A percentile compares a stretch with the other conserved stretches of the same genome.
phyloP scores from a whole-genome alignment of 1,140 invertebrate species.

The Hyposmocoma kahamanoa region DNA sequence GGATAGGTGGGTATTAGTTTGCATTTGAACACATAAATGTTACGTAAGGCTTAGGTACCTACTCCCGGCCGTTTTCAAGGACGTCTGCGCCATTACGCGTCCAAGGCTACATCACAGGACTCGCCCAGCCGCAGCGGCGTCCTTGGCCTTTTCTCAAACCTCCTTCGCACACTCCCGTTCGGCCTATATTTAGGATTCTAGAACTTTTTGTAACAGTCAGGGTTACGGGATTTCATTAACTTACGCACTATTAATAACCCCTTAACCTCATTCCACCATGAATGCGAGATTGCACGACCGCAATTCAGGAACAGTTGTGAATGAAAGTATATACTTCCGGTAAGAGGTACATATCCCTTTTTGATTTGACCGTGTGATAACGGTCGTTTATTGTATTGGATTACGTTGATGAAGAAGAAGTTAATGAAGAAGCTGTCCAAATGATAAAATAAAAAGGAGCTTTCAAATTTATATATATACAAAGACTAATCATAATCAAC shows the following conservation, averaged over 20 bases:
- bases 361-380: constrained; percentile 47
- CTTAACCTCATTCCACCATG: no score
- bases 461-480: no score
- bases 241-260: no score
- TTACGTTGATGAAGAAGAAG: constrained; percentile 21
- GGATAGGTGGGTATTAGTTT: no score
- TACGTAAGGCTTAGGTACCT: not conserved
- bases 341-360: constrained; percentile 44
- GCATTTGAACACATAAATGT: constrained; percentile 1
- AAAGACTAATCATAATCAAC: no score
- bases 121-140: constrained; percentile 32
- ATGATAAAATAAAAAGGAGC: no score
- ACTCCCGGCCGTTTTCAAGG: constrained; percentile 27
- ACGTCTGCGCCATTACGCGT: constrained; percentile 25
- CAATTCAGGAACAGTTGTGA: constrained; percentile 49
- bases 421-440: no score
- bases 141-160: constrained; percentile 32
- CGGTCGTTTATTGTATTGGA: constrained; percentile 32
- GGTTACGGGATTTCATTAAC: no score
- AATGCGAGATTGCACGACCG: constrained; percentile 3
- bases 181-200: constrained; percentile 15
- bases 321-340: constrained; percentile 50
- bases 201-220: no score
- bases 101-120: constrained; percentile 40
- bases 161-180: constrained; percentile 11